phyloP scores from a whole-genome alignment of 1,140 invertebrate species.

The Harlomillsia oculata region DNA sequence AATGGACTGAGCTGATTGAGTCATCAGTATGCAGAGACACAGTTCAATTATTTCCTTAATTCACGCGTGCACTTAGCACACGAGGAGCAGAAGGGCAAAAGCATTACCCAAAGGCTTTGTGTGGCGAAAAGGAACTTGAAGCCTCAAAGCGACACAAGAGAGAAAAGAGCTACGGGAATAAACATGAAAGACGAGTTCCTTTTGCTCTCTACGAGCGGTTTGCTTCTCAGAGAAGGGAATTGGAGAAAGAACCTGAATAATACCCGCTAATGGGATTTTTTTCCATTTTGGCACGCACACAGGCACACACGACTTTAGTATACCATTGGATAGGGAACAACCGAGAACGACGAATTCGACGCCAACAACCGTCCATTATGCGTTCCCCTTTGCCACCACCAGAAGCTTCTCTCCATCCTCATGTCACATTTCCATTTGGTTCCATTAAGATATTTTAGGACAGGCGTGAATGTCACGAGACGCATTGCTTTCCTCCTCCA shows the following conservation, averaged over 20 bases:
- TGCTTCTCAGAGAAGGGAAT: too few species aligned
- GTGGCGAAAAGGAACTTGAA: background rate
- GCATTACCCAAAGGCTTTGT: background rate
- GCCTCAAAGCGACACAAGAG: background rate
- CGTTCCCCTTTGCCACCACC: background rate
- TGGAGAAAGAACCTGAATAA: background rate
- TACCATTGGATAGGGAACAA: background rate
- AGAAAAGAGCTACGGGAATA: background rate
- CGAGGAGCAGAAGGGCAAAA: background rate
- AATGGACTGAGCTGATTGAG: slow-evolving; percentile 23
- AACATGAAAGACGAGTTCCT: too few species aligned
- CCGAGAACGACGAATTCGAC: background rate
- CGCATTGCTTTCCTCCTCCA: too few species aligned
- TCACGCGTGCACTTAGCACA: slow-evolving; percentile 4
- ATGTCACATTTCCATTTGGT: slow-evolving; percentile 13
- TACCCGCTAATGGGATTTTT: slow-evolving; percentile 5
- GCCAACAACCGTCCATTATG: slow-evolving; percentile 6
- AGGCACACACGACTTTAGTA: too few species aligned
- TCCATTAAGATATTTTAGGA: slow-evolving; percentile 15
- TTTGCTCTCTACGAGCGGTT: too few species aligned
- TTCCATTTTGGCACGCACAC: slow-evolving; percentile 6
- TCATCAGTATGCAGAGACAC: slow-evolving; percentile 19
- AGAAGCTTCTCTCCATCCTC: background rate
- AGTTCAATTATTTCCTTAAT: slow-evolving; percentile 22
- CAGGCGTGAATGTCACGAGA: too few species aligned